Evolutionary conservation across 2,797 vertebrate species (phyloP).

Genomic region (Taeniopygia guttata): DNA sequence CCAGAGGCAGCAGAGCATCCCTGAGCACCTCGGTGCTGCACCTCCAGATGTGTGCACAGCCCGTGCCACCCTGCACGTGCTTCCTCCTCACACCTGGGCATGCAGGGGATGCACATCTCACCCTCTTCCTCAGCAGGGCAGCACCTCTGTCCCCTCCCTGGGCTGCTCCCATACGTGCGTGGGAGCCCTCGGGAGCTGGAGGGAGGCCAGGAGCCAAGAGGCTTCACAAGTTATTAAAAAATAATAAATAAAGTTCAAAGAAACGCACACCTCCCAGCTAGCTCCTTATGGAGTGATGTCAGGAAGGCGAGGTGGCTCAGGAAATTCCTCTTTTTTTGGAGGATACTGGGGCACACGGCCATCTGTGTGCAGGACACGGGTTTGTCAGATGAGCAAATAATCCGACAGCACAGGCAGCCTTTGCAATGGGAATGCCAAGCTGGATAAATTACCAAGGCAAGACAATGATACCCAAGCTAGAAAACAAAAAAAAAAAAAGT

Average conservation of each 20-base stretch:
- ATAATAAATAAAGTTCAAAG: neutral
- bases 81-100: neutral
- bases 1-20: neutral
- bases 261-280: neutral
- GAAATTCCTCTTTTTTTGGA: neutral
- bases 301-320: neutral
- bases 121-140: neutral
- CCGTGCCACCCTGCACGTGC: accelerated
- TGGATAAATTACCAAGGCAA: neutral
- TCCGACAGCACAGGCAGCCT: neutral
- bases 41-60: neutral
- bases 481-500: neutral
- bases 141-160: neutral
- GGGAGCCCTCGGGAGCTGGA: neutral
- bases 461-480: neutral
- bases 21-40: accelerated
- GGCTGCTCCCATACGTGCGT: accelerated
- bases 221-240: accelerated
- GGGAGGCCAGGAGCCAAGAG: neutral
- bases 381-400: neutral
- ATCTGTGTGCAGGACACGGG: neutral
- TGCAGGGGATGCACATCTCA: accelerated
- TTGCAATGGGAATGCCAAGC: neutral
- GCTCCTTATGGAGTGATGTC: neutral
- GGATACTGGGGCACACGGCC: neutral